Evolutionary conservation across 2,888 invertebrate species (phyloP), one percentile per base, ranked within the genome.

Genomic region (Apodemia mormo): DNA sequence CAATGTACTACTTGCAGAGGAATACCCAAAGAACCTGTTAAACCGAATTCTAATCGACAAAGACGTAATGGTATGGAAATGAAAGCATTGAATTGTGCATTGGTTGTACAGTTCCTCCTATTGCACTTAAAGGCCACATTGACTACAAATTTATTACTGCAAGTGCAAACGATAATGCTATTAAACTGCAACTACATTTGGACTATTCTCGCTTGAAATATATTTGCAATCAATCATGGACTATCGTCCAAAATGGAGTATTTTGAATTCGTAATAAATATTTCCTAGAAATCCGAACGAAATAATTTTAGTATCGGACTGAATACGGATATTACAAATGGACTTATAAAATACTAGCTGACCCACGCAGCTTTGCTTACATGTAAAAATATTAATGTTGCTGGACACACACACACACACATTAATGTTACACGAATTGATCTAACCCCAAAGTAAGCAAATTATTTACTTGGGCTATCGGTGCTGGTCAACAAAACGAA

Each of bases 51-150:
- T 52, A 52, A 66, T 66, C 33, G 49, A 66, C 52, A 66, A 14
- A 61, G 61, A 66, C 49, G 33, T 66, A 66, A 66, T 52, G 52
- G 66, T 12, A 49, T 52, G 66, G 66, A 66, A 61, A 66, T 66
- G 66, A 49, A 66, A 33, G 52, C 52, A 66, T 33, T 52, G 66
- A 52, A 33, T 33, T 58, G 58, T 58, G 61, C 61, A 61, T 61
- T 37, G 61, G 61, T 61, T 61, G 58, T 12, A 9, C 61, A 61
- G 61, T 61, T 61, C 37, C 61, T 61, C 30, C 37, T 61, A 61
- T 61, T 37, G 61, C 61, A 61, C 37, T 61, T 61, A 61, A 37
- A 61, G 58, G 29, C 61, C 61, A 61, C 14, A 14, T 61, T 52
- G 29, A 37, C 33, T 66, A 7, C 9, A 30, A 52, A 66, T 66